phyloP scores from a whole-genome alignment of 2,113 vertebrate species.

The Merops nubicus region DNA sequence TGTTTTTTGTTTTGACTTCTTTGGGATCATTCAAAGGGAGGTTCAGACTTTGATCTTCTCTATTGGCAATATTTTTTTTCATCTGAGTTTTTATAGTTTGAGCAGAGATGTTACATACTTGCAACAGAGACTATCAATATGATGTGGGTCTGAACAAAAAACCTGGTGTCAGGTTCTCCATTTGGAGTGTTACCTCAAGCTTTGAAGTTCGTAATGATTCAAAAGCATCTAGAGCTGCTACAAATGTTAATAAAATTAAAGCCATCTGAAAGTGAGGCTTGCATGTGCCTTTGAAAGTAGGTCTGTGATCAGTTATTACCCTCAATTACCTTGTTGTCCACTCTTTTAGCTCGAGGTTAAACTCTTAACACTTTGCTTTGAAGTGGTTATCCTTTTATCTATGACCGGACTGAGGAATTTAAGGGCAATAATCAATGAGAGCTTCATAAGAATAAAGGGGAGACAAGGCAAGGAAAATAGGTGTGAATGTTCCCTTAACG shows the following conservation, averaged over 20 bases:
- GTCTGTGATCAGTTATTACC: conserved; percentile 94
- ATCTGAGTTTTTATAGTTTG: conserved; percentile 61
- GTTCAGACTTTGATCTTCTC: conserved; percentile 65
- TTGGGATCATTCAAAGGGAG: conserved; percentile 57
- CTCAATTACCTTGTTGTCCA: conserved; percentile 97
- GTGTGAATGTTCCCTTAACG: conserved; percentile 81
- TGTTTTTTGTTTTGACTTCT: conserved; percentile 66
- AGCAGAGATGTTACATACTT: conserved; percentile 57
- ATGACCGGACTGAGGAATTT: conserved; percentile 94
- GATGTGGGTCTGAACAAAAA: conserved; percentile 57
- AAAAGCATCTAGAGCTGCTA: conserved; percentile 82
- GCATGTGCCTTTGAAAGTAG: conserved; percentile 82
- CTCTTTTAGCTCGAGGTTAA: conserved; percentile 94
- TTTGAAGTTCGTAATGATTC: conserved; percentile 81
- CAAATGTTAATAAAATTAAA: conserved; percentile 98
- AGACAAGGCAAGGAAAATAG: conserved; percentile 76
- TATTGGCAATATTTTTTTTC: conserved; percentile 45
- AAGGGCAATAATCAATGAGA: conserved; percentile 94
- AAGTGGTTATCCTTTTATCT: conserved; percentile 99
- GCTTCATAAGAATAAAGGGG: conserved; percentile 89
- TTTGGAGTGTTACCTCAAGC: conserved; percentile 77
- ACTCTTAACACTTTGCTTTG: conserved; percentile 96
- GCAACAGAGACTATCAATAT: conserved; percentile 39
- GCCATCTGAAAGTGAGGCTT: conserved; percentile 86
- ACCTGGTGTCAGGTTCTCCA: conserved; percentile 71